phyloP scores from a whole-genome alignment of 2,113 vertebrate genomes.

The Misgurnus mizolepis region DNA sequence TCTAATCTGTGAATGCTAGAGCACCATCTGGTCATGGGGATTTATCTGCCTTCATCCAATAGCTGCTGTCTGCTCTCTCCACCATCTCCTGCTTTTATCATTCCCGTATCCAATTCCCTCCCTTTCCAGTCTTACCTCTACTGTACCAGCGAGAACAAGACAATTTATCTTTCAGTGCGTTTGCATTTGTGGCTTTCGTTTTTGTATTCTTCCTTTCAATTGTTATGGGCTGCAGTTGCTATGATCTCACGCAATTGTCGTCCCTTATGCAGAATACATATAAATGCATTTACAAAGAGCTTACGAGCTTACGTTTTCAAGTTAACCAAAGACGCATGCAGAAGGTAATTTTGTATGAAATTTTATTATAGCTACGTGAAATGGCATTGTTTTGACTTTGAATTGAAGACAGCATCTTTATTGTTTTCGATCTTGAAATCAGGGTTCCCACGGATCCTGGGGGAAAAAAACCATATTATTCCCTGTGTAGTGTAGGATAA shows the following conservation, averaged over 20 bases:
- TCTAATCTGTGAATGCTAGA: constrained; percentile 54
- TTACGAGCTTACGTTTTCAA: background rate
- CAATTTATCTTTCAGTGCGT: background rate
- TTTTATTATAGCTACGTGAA: background rate
- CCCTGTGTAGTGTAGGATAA: too few species aligned
- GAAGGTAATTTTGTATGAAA: constrained; percentile 20
- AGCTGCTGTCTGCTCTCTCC: constrained; percentile 37
- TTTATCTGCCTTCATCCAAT: constrained; percentile 42
- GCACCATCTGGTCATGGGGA: constrained; percentile 53
- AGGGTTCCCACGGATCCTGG: background rate
- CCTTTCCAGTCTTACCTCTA: background rate
- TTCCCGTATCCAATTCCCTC: background rate
- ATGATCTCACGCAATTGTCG: constrained; percentile 22
- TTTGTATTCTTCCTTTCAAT: background rate
- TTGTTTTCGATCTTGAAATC: background rate
- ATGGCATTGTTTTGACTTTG: background rate
- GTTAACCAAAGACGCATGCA: background rate
- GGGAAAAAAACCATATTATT: too few species aligned
- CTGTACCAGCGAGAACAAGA: background rate
- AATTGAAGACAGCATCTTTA: background rate
- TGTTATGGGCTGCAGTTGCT: constrained; percentile 27
- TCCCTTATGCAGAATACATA: constrained; percentile 4
- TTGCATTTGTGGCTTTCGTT: constrained; percentile 2
- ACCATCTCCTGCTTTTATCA: constrained; percentile 18
- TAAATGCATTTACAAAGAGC: constrained; percentile 28